These are phyloP conservation scores for Rhinogobius similis DNA, from an alignment of 2,113 vertebrate genomes.

Conservation along the genomic window DNA sequence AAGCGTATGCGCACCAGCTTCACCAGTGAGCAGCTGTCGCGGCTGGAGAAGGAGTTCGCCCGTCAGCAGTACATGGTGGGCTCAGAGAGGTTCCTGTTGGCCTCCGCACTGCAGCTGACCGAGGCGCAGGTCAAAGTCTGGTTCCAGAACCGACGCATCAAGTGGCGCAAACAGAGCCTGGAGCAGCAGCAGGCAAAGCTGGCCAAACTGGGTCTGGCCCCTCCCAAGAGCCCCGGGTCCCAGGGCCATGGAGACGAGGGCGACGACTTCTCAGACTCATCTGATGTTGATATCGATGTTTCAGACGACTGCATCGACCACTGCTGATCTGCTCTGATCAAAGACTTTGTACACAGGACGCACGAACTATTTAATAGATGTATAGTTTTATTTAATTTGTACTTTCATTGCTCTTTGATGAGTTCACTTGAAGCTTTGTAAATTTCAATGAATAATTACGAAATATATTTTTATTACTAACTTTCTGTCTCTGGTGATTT, in stretches of 20 bases:
- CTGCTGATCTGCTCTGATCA: constrained; percentile 44
- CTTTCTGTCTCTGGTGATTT: constrained; percentile 10
- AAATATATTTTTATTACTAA: constrained; percentile 73
- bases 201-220: constrained; percentile 79
- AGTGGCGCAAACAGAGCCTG: constrained; percentile 84
- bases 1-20: constrained; percentile 84
- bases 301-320: constrained; percentile 61
- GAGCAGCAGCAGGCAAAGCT: constrained; percentile 84
- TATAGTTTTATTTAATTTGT: constrained; percentile 80
- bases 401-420: constrained; percentile 58
- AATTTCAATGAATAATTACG: constrained; percentile 64
- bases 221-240: constrained; percentile 72
- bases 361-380: constrained; percentile 76
- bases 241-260: constrained; percentile 74
- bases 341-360: constrained; percentile 45
- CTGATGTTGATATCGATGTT: constrained; percentile 71
- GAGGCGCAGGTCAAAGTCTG: constrained; percentile 85
- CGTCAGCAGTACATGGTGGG: constrained; percentile 88
- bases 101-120: constrained; percentile 79
- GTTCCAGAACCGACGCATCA: constrained; percentile 85
- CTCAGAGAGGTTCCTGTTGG: constrained; percentile 81
- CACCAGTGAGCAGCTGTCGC: constrained; percentile 83
- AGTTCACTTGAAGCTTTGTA: constrained; percentile 53
- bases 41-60: constrained; percentile 84
- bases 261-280: constrained; percentile 63